Evolutionary conservation across 2,113 vertebrate species (phyloP), one percentile per base, ranked within the genome.

Genomic region (Columbina picui): DNA sequence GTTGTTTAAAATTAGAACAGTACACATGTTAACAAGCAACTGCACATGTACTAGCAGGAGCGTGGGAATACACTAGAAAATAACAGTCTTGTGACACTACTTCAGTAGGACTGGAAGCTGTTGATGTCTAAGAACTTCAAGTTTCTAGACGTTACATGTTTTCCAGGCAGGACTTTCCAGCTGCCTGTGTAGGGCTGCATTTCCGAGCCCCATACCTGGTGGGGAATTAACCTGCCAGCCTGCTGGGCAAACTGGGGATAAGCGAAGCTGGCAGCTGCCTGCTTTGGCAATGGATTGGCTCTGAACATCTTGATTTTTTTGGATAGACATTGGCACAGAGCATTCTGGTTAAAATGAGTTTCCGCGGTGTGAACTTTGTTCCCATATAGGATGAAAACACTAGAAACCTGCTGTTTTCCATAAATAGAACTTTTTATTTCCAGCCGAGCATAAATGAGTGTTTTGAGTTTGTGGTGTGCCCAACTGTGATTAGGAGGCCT

Each of bases 11-110:
- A 98, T 97, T 96, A 96, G 97, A 96, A 85, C 96, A 97, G 97
- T 98, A 98, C 77, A 81, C 96, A 36, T 98, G 98, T 98, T 98
- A 98, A 98, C 98, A 98, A 98, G 97, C 76, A 73, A 57, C 86
- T 90, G 87, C 82, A 93, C 65, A 45, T 71, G 34, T 52, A 30
- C 25, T 2, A 4, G 30, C 60, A 91, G 21, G 16, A 56, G 11
- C 43, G 61, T 4, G 43, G 55, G 21, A 39, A 68, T 12, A 6
- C 15, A 15, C 11, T 32, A 30, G 43, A 7, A 84, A 95, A 71
- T 16, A 68, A 7, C 7, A 49, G 17, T 30, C 5, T 55, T 67
- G 45, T 14, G 56, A 43, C 45, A 10, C 36, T 52, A n/a, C 17
- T 84, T 55, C 47, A 11, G 8, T 43, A 68, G 26, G 34, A 12